These are phyloP conservation scores for Operophtera brumata DNA, from an alignment of 2,888 invertebrate species.

Conservation along the genomic window DNA sequence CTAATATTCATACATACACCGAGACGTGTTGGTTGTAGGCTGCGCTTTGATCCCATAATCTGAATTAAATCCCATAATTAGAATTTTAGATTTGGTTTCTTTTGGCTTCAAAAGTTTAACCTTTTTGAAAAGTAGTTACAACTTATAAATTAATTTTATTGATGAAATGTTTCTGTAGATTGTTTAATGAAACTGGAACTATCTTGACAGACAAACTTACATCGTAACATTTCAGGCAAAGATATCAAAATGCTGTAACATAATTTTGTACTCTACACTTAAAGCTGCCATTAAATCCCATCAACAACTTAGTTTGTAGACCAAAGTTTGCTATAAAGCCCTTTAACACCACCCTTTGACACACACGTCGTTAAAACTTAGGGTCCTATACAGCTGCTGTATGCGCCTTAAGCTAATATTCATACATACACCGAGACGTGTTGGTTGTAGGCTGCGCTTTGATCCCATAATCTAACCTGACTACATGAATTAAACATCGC, in stretches of 20 bases:
- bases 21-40: constrained; percentile 22
- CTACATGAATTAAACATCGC: constrained; percentile 55
- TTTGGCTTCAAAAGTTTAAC: background rate
- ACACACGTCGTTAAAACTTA: constrained; percentile 17
- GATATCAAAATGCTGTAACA: no score
- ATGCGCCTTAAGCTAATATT: no score
- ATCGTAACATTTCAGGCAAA: background rate
- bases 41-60: constrained; percentile 49
- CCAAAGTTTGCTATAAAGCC: background rate
- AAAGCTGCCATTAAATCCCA: background rate
- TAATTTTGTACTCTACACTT: no score
- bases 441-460: constrained; percentile 39
- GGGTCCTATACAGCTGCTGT: background rate
- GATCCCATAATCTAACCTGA: constrained; percentile 40
- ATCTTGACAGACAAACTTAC: no score
- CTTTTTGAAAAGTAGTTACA: background rate
- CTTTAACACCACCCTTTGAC: constrained; percentile 4
- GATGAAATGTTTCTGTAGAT: no score
- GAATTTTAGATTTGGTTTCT: constrained; percentile 2
- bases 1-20: constrained; percentile 53
- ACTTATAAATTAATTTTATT: no score
- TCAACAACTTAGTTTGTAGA: background rate
- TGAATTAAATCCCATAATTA: constrained; percentile 22
- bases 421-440: constrained; percentile 41
- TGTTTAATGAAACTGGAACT: no score